These are phyloP conservation scores for Ateles fusciceps DNA, from an alignment of 2,797 vertebrate species.

Conservation along the genomic window DNA sequence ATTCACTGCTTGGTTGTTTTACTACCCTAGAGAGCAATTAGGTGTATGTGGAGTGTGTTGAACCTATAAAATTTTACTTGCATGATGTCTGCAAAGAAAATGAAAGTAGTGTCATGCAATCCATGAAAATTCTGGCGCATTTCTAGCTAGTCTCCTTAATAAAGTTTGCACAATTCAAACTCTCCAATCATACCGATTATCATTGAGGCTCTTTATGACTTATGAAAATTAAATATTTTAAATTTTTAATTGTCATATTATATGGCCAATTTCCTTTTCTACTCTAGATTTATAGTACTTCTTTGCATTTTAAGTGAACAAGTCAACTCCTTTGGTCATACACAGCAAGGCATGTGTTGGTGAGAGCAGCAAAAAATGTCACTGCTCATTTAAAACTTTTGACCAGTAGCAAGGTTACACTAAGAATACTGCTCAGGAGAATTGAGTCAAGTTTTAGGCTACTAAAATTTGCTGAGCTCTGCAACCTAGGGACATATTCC, in stretches of 20 bases:
- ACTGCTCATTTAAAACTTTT: conserved; percentile 15
- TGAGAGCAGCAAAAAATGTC: not conserved
- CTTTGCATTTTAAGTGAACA: not conserved
- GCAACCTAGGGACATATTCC: not conserved
- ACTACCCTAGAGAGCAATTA: not conserved
- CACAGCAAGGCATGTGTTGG: not conserved
- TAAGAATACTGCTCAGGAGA: not conserved
- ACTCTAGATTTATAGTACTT: not conserved
- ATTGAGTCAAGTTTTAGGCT: not conserved
- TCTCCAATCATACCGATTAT: not conserved
- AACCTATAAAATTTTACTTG: not conserved
- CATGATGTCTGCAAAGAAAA: not conserved
- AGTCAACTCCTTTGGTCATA: not conserved
- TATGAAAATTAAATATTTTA: not conserved
- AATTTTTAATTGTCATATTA: not conserved
- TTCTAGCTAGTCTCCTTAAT: not conserved
- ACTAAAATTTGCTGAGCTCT: not conserved
- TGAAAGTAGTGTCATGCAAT: not conserved
- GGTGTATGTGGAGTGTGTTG: not conserved
- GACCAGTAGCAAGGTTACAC: not conserved
- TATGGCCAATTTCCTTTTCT: not conserved
- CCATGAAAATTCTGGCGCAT: not conserved
- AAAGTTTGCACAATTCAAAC: not conserved
- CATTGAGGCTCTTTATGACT: not conserved
- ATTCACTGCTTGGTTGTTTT: conserved; percentile 7